Percentiles rank a stretch among this genome's conserved stretches.
Conservation (phyloP, 2,113 vertebrate genomes). For the Trichomycterus rosablanca region DNA sequence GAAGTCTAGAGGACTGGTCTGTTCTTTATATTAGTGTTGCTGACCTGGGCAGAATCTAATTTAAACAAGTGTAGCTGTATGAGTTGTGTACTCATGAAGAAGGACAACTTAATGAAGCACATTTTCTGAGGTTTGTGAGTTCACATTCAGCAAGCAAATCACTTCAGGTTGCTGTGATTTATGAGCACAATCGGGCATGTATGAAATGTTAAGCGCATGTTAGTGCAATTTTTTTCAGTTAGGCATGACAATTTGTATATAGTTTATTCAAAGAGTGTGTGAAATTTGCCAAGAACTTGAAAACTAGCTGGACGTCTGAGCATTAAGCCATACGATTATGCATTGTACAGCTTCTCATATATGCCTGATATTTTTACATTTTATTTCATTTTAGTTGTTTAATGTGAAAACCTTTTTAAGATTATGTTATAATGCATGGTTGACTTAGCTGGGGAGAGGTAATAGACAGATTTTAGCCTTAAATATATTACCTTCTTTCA, state of each 20-base stretch:
- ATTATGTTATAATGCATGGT: conserved; percentile 85
- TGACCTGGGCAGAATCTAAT: conserved; percentile 60
- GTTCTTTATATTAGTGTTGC: conserved; percentile 57
- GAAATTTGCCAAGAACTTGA: conserved; percentile 55
- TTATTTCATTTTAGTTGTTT: conserved; percentile 67
- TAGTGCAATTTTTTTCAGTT: conserved; percentile 73
- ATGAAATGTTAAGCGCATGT: conserved; percentile 83
- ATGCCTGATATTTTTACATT: conserved; percentile 60
- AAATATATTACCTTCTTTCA: conserved; percentile 79
- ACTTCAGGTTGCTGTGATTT: conserved; percentile 63
- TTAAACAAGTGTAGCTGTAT: conserved; percentile 49
- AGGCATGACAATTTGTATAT: conserved; percentile 86
- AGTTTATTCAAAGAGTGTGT: conserved; percentile 65
- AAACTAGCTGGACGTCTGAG: conserved; percentile 52
- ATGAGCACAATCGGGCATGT: conserved; percentile 80
- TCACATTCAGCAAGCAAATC: conserved; percentile 63
- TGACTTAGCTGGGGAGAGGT: conserved; percentile 71
- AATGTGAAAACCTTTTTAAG: conserved; percentile 68
- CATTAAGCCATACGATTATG: conserved; percentile 64
- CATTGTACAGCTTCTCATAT: conserved; percentile 49
- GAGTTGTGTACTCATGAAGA: conserved; percentile 59
- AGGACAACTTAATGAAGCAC: conserved; percentile 61
- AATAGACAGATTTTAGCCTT: conserved; percentile 78
- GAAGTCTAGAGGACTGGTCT: conserved; percentile 31
- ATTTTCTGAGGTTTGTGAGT: conserved; percentile 60